These are phyloP conservation scores for Orchesella flavescens DNA, from an alignment of 2,888 invertebrate genomes.

Conservation along the genomic window DNA sequence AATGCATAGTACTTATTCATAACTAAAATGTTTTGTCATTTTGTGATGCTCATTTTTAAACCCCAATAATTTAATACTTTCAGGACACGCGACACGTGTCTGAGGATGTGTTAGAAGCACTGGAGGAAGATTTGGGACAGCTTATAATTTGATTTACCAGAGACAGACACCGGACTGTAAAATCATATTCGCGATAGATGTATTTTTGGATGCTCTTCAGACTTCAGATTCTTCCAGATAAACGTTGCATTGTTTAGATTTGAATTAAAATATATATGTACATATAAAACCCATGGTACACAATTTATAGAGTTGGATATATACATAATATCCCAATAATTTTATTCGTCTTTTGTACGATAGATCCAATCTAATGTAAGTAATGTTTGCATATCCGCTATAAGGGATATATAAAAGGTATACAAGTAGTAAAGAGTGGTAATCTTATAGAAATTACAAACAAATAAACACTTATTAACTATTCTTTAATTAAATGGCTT, in stretches of 20 bases:
- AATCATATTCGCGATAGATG: not conserved
- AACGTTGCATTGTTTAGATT: not conserved
- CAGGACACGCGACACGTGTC: constrained; percentile 51
- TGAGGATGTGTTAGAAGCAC: constrained; percentile 31
- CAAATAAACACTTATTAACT: too few species aligned
- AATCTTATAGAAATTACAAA: not conserved
- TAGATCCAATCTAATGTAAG: too few species aligned
- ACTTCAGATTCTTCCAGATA: not conserved
- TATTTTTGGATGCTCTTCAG: not conserved
- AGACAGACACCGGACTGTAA: not conserved
- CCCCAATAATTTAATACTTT: constrained; percentile 6
- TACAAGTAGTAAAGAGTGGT: not conserved
- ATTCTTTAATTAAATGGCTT: too few species aligned
- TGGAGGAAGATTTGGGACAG: constrained; percentile 54
- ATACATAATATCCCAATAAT: too few species aligned
- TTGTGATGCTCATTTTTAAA: too few species aligned
- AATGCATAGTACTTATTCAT: too few species aligned
- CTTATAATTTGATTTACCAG: constrained; percentile 43
- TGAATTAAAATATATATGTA: too few species aligned
- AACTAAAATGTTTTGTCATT: not conserved
- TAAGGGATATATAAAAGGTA: too few species aligned
- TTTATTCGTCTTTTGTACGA: too few species aligned
- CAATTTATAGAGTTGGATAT: too few species aligned
- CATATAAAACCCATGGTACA: too few species aligned
- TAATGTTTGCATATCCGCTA: too few species aligned